Percentiles rank a stretch among this genome's conserved stretches.
Conservation (phyloP, 2,888 invertebrate genomes). For the Lasius fuliginosus region DNA sequence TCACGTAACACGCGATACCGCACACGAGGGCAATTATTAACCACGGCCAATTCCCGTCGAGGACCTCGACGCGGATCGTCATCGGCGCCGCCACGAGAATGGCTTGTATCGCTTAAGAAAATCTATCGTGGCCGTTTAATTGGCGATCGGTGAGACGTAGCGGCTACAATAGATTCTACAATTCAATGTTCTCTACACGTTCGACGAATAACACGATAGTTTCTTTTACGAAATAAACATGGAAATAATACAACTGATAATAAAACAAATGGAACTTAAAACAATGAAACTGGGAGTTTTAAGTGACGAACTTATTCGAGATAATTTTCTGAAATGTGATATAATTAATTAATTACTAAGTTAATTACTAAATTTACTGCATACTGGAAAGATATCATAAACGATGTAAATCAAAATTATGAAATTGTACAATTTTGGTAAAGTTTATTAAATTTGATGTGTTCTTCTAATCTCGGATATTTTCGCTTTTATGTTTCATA, state of each 20-base stretch:
- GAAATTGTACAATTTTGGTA: neutral
- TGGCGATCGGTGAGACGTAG: constrained; percentile 32
- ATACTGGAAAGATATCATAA: neutral
- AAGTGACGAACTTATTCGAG: neutral
- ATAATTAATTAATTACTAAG: neutral
- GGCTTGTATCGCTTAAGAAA: constrained; percentile 41
- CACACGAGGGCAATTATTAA: constrained; percentile 66
- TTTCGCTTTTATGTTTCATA: neutral
- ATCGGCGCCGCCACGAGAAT: constrained; percentile 28
- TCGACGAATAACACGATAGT: neutral
- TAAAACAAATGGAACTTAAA: neutral
- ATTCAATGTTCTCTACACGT: neutral
- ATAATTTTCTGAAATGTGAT: neutral
- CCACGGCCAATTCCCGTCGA: constrained; percentile 53
- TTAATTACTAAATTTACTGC: neutral
- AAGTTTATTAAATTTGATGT: neutral
- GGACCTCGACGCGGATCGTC: constrained; percentile 41
- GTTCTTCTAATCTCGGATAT: neutral
- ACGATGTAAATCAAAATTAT: neutral
- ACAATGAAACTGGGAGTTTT: neutral
- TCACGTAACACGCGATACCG: constrained; percentile 60
- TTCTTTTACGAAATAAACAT: neutral
- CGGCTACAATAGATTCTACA: constrained; percentile 7
- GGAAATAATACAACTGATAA: neutral
- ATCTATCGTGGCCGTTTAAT: constrained; percentile 46